These are phyloP conservation scores for Pachydiplax longipennis DNA, from an alignment of 2,888 invertebrate species.

Conservation along the genomic window DNA sequence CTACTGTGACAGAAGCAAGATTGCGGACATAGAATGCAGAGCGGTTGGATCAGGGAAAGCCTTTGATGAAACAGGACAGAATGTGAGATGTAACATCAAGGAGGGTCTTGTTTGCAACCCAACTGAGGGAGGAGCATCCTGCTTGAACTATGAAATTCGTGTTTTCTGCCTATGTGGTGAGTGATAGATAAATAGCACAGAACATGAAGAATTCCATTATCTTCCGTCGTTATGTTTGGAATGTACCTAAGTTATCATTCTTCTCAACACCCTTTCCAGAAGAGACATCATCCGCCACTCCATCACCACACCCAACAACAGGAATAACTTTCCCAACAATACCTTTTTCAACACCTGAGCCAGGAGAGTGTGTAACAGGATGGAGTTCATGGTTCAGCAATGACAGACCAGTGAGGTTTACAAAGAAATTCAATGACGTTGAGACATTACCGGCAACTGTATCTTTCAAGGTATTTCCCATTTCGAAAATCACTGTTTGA, in stretches of 20 bases:
- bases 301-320: neutral
- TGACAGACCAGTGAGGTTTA: constrained; percentile 50
- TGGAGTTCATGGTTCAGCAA: constrained; percentile 57
- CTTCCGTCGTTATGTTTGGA: too few relatives aligned
- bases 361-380: constrained; percentile 51
- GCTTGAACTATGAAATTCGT: constrained; percentile 52
- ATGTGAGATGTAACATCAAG: neutral
- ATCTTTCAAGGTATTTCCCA: too few relatives aligned
- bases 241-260: too few relatives aligned
- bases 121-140: constrained; percentile 27
- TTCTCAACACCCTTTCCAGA: too few relatives aligned
- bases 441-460: neutral
- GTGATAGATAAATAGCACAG: too few relatives aligned
- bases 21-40: neutral
- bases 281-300: neutral
- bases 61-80: neutral
- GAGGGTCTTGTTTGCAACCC: constrained; percentile 9
- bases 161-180: constrained; percentile 50
- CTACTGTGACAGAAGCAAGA: neutral
- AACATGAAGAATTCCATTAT: too few relatives aligned
- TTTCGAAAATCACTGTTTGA: too few relatives aligned
- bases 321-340: neutral
- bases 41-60: neutral
- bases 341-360: neutral
- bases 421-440: neutral